Evolutionary conservation across 2,797 vertebrate genomes (phyloP), one percentile per base, ranked within the genome.

Genomic region (Erethizon dorsatum): DNA sequence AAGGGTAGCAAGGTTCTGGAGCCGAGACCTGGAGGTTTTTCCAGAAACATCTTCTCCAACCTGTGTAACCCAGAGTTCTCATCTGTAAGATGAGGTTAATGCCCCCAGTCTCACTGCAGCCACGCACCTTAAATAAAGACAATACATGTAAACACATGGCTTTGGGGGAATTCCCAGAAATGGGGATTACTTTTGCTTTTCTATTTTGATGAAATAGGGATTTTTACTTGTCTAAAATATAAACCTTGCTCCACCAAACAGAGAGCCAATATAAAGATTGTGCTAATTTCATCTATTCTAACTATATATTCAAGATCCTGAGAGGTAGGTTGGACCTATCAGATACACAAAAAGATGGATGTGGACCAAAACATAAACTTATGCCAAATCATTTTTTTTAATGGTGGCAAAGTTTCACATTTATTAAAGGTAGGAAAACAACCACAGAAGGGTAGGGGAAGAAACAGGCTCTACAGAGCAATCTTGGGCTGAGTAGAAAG

Each of bases 271-370:
- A 3, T 4, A 41, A 41, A 73, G 26, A 93, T 31, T 69, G 59
- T 91, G 50, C 33, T 77, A 59, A 88, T 88, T 80, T n/a, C 5
- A 79, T 71, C 56, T 94, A 93, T 82, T 88, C 33, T 83, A 73
- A 59, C 15, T 13, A 54, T 11, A 52, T 11, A 18, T 10, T 91
- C 13, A 5, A 47, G 88, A 83, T 17, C 33, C 50, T 82, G 26
- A 57, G 47, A 82, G 37, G 10, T n/a, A n/a, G 2, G 6, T 59
- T 14, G 15, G 63, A 83, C 12, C 33, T 33, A 57, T 41, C 56
- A 50, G 28, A 47, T 6, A 63, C 7, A 12, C 10, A 45, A 6
- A 28, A 73, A 94, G 28, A 59, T 20, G 33, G 78, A 50, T 1
- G 5, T 2, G 26, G 28, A 83, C 33, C 63, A 41, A 75, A 87